A percentile compares a stretch with the other conserved stretches of the same genome.
These are phyloP conservation scores for Drosophila aff. DNA, from an alignment of 1,140 invertebrate species.

Conservation along the genomic window DNA sequence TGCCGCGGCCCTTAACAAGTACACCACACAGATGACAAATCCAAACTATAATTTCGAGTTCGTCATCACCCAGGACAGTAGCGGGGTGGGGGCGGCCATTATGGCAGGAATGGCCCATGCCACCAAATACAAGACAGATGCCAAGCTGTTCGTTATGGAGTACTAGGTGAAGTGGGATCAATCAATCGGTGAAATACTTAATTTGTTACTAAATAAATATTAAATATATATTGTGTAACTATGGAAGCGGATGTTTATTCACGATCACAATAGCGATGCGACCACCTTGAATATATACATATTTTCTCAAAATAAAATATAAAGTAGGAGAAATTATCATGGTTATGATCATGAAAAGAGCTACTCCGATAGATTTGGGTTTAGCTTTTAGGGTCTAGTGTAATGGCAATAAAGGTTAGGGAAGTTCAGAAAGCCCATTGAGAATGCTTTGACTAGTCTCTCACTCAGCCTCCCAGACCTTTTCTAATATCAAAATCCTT, in stretches of 20 bases:
- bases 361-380: no score
- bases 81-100: constrained; percentile 65
- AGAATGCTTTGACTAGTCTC: neutral
- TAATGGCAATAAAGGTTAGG: no score
- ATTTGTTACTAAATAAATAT: neutral
- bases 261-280: no score
- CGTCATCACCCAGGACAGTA: constrained; percentile 58
- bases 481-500: neutral
- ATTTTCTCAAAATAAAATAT: no score
- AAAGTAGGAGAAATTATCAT: no score
- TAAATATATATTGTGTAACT: neutral
- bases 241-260: neutral
- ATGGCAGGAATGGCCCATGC: constrained; percentile 49
- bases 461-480: neutral
- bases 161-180: neutral
- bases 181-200: neutral
- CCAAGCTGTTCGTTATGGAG: constrained; percentile 39
- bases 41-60: constrained; percentile 30
- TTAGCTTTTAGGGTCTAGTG: no score
- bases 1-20: constrained; percentile 31
- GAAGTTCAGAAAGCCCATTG: neutral
- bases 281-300: no score
- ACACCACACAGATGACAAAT: constrained; percentile 13
- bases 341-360: no score
- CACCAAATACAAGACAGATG: constrained; percentile 27